phyloP scores from a whole-genome alignment of 2,797 vertebrate species.

The Loris lydekkerianus region DNA sequence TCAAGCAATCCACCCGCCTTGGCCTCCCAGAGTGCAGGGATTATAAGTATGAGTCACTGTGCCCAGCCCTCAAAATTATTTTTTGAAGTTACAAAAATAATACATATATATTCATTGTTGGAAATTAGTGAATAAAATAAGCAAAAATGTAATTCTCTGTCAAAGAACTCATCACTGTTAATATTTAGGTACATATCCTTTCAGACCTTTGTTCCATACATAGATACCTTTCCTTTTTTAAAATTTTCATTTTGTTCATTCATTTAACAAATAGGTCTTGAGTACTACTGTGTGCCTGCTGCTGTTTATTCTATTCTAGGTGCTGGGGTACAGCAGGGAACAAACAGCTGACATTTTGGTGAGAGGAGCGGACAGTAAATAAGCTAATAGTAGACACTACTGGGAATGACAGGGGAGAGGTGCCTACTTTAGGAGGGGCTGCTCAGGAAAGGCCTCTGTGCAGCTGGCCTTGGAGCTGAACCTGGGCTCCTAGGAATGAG shows the following conservation, averaged over 20 bases:
- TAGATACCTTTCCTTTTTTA: not conserved
- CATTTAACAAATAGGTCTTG: not conserved
- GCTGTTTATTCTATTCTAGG: not conserved
- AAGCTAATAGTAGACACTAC: not conserved
- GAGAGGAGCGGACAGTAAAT: not conserved
- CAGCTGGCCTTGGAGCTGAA: not conserved
- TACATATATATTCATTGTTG: not conserved
- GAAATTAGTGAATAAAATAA: not conserved
- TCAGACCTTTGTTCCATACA: not conserved
- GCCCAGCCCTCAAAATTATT: not conserved
- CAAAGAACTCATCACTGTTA: not conserved
- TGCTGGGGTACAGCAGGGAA: not conserved
- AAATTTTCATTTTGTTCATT: not conserved
- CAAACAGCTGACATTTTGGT: not conserved
- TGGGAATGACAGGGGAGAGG: not conserved
- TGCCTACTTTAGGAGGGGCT: not conserved
- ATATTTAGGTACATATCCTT: not conserved
- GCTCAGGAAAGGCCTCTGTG: slow-evolving; percentile 23
- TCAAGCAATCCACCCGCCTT: too few species aligned
- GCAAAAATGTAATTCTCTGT: not conserved
- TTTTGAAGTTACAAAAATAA: not conserved
- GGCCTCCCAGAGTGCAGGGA: too few species aligned
- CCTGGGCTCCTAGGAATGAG: not conserved
- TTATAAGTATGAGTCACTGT: too few species aligned
- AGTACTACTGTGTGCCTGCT: not conserved